Evolutionary conservation across 2,888 invertebrate genomes (phyloP), one percentile per base, ranked within the genome.

Genomic region (Cryptophagus acutangulus): DNA sequence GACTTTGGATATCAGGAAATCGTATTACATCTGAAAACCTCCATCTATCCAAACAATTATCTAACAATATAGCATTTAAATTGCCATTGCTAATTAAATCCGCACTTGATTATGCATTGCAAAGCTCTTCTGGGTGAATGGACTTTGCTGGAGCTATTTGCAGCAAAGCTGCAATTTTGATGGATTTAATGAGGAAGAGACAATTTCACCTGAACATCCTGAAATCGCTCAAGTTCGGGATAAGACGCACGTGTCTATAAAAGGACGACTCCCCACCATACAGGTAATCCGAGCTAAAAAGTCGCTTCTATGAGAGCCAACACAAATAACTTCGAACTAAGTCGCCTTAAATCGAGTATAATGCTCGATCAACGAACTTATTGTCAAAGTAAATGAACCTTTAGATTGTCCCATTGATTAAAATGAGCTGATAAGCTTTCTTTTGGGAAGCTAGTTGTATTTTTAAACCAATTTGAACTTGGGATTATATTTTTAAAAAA

Each of bases 191-290:
- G n/a, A n/a, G n/a, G n/a, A 41, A 45, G 41, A 37, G 43, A 43
- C 41, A 28, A 43, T 43, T 46, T 41, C 38, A 38, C 31, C 43
- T 41, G 29, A 30, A 43, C 39, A 35, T 43, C 45, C 44, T 36
- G 29, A 36, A 30, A 38, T 43, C 46, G 48, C 30, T 35, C 34
- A 34, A 31, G 18, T 41, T 50, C 46, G 48, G 39, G 36, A 37
- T 35, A 26, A 38, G 42, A 45, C 51, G 51, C 43, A 40, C 45
- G 67, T 68, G 68, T 62, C 69, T 69, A 69, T 69, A 70, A 69
- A 70, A 69, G 70, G 69, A 65, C 63, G 68, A 65, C 59, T 55
- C 63, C 65, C 67, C 68, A 62, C 66, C 56, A n/a, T n/a, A 63
- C 66, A 65, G 65, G 70, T 70, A 70, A 69, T 62, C 55, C 67